Evolutionary conservation across 2,888 invertebrate species (phyloP).

Genomic region (Parelbella ahira): DNA sequence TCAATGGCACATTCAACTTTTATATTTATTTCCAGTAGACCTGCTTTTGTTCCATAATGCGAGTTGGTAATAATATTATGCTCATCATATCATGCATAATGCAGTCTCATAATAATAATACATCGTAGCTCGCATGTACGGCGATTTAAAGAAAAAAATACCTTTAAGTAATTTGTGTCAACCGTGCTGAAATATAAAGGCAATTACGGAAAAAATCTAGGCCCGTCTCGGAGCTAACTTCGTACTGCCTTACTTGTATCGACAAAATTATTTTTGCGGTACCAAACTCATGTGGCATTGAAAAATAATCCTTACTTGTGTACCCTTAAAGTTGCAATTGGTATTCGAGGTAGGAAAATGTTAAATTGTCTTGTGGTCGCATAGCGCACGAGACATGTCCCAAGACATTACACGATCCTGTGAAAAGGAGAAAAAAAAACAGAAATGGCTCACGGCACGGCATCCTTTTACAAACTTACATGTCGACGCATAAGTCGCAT

Average conservation of each 20-base stretch:
- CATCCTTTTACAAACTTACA: slow-evolving; percentile 43
- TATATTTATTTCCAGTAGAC: slow-evolving; percentile 12
- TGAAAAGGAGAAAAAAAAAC: slow-evolving; percentile 46
- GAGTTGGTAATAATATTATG: no score
- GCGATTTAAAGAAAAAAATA: slow-evolving; percentile 21
- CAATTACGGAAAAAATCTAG: slow-evolving; percentile 34
- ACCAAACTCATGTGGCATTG: neutral
- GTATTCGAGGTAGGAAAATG: neutral
- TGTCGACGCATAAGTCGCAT: slow-evolving; percentile 51
- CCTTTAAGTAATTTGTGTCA: slow-evolving; percentile 33
- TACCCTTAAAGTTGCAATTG: neutral
- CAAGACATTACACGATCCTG: slow-evolving; percentile 43
- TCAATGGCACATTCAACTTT: slow-evolving; percentile 3
- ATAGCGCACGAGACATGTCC: slow-evolving; percentile 61
- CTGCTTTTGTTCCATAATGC: no score
- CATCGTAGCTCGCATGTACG: slow-evolving; percentile 6
- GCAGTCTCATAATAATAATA: slow-evolving; percentile 12
- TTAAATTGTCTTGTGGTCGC: slow-evolving; percentile 34
- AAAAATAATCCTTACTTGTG: neutral
- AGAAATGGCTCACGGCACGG: slow-evolving; percentile 38
- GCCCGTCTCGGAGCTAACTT: slow-evolving; percentile 21
- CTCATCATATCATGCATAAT: slow-evolving; percentile 11
- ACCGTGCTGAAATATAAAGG: slow-evolving; percentile 33
- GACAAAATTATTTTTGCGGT: slow-evolving; percentile 1
- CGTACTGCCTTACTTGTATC: slow-evolving; percentile 18